Evolutionary conservation across 2,797 vertebrate genomes (phyloP), one percentile per base, ranked within the genome.

Genomic region (Acestrorhynchus altus): DNA sequence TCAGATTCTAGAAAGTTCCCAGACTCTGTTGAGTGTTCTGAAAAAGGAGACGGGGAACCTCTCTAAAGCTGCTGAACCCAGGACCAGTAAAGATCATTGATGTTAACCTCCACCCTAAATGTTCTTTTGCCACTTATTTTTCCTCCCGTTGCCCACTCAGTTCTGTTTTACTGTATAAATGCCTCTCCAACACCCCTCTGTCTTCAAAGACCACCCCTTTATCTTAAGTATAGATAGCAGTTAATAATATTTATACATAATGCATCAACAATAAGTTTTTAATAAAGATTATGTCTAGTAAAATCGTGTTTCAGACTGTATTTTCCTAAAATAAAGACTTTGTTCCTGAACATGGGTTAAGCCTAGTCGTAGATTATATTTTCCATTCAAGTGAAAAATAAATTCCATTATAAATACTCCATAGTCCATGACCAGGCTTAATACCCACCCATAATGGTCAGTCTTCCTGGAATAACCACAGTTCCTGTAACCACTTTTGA

Each of bases 1-100:
- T 40, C 84, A 99, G 97, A 96, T 98, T 85, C 85, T 98, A 90
- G 96, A 98, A 89, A 98, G 95, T 84, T 98, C 96, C 1, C 96
- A 98, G 92, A 95, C 94, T 1, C 87, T 98, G 61, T 93, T 98
- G 12, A 95, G 89, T 8, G 94, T 95, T 49, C 87, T 98, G 83
- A 97, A 97, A 88, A 93, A 92, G 84, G 95, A 98, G 85, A 90
- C 93, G 0, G 94, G 93, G 73, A 96, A 94, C 86, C 90, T 96
- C 60, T 92, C 87, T 64, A 96, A 95, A 91, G 92, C 91, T 77
- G 92, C 93, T 0, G 90, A 92, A 56, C 86, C 89, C 1, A 85
- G 90, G 52, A 87, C 83, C 54, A 75, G 39, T 68, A 86, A 86
- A 71, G 84, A 86, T 52, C 84, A 82, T 67, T 85, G 31, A 35